phyloP scores from a whole-genome alignment of 2,888 invertebrate genomes.

The Mesorhabditis spiculigera region DNA sequence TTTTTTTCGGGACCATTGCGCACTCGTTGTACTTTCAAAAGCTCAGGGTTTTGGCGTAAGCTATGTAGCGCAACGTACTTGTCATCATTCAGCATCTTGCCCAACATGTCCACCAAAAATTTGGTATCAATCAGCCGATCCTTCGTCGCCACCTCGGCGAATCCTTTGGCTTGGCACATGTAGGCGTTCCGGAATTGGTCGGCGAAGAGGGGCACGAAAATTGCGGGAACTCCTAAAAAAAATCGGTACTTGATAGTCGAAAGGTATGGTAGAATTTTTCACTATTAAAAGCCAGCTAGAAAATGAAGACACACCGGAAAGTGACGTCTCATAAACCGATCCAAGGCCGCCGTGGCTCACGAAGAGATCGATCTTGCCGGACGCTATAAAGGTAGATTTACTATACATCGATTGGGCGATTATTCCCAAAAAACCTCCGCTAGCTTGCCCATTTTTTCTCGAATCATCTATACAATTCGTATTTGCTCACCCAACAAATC shows the following conservation, averaged over 20 bases:
- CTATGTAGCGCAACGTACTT: background rate
- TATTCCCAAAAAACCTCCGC: too few species aligned
- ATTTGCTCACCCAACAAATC: constrained; percentile 52
- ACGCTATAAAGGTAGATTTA: constrained; percentile 60
- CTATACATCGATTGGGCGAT: too few species aligned
- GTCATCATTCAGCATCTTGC: background rate
- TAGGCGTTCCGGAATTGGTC: constrained; percentile 60
- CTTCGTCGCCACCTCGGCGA: background rate
- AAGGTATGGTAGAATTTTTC: background rate
- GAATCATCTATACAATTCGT: too few species aligned
- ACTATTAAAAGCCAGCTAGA: too few species aligned
- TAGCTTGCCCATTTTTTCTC: too few species aligned
- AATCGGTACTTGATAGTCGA: background rate
- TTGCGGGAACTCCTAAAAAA: constrained; percentile 58
- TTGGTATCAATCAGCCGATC: background rate
- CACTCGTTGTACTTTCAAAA: too few species aligned
- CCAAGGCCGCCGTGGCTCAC: constrained; percentile 74
- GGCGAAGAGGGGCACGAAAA: constrained; percentile 60
- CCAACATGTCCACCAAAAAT: background rate
- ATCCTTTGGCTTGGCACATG: constrained; percentile 23
- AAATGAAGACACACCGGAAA: background rate
- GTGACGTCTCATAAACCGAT: constrained; percentile 69
- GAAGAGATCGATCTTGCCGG: constrained; percentile 71
- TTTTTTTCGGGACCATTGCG: too few species aligned
- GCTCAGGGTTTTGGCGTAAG: too few species aligned